A percentile compares a stretch with the other conserved stretches of the same genome.
These are phyloP conservation scores for Pseudachorutes palmiensis DNA, from an alignment of 1,140 invertebrate genomes.

Conservation along the genomic window DNA sequence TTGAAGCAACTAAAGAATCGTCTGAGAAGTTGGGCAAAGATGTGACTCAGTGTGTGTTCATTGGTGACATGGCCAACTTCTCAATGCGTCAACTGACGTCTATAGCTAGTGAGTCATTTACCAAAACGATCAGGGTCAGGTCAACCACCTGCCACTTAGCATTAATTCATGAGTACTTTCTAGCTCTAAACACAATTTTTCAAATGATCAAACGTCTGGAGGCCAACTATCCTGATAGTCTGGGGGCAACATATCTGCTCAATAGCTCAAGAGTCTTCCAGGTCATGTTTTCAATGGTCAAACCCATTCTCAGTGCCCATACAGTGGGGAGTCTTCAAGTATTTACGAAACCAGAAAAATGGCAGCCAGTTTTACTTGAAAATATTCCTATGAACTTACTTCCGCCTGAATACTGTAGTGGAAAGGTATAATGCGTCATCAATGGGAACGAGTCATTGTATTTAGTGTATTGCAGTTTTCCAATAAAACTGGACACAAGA, in stretches of 20 bases:
- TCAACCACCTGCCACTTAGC: not conserved
- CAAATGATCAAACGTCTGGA: not conserved
- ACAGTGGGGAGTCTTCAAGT: no score
- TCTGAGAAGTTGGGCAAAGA: not conserved
- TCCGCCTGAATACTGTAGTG: no score
- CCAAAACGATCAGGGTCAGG: not conserved
- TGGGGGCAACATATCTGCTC: not conserved
- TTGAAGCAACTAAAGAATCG: not conserved
- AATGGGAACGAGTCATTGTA: no score
- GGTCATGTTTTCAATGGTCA: no score
- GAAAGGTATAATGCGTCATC: no score
- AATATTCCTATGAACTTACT: no score
- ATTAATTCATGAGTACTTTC: not conserved
- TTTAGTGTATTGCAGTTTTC: no score
- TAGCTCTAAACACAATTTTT: not conserved
- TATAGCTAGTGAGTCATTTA: not conserved
- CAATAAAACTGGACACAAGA: no score
- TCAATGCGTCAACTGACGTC: not conserved
- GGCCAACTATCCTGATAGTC: not conserved
- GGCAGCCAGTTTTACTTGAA: no score
- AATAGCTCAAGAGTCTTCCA: not conserved
- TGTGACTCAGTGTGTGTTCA: not conserved
- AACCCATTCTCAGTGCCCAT: no score
- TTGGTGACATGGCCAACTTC: not conserved
- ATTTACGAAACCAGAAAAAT: no score